A percentile compares a stretch with the other conserved stretches of the same genome.
Conservation (phyloP, 1,140 invertebrate species). For the Drosophila lacertosa region DNA sequence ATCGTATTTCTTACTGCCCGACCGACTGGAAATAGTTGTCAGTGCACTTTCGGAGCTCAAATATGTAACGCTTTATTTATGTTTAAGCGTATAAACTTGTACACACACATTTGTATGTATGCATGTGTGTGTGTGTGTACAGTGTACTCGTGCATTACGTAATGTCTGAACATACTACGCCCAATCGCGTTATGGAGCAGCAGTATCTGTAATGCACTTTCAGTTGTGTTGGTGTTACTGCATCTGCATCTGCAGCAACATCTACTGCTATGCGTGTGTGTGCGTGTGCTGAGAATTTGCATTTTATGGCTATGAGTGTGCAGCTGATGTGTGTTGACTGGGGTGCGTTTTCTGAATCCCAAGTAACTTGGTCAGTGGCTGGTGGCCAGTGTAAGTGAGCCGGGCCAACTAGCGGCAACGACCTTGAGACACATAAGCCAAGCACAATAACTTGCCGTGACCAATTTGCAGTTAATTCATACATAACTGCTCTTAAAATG, state of each 20-base stretch:
- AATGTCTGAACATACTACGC: constrained; percentile 61
- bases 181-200: constrained; percentile 60
- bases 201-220: constrained; percentile 26
- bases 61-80: constrained; percentile 77
- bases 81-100: constrained; percentile 34
- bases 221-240: constrained; percentile 24
- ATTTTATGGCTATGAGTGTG: constrained; percentile 24
- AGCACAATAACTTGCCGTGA: constrained; percentile 57
- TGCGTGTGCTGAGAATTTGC: constrained; percentile 68
- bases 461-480: constrained; percentile 57
- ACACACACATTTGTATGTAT: constrained; percentile 47
- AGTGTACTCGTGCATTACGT: constrained; percentile 60
- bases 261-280: constrained; percentile 1
- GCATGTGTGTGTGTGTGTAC: constrained; percentile 29
- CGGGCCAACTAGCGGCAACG: constrained; percentile 30
- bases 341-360: constrained; percentile 58
- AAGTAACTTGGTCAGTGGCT: constrained; percentile 44
- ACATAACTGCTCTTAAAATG: constrained; percentile 30
- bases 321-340: constrained; percentile 15
- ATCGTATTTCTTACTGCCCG: constrained; percentile 17
- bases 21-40: constrained; percentile 74
- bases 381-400: constrained; percentile 10
- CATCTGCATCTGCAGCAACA: constrained; percentile 21
- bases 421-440: constrained; percentile 70
- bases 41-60: constrained; percentile 72